A percentile compares a stretch with the other conserved stretches of the same genome.
Evolutionary conservation across 2,797 vertebrate species (phyloP).

Genomic region (Poliocrania exsul): DNA sequence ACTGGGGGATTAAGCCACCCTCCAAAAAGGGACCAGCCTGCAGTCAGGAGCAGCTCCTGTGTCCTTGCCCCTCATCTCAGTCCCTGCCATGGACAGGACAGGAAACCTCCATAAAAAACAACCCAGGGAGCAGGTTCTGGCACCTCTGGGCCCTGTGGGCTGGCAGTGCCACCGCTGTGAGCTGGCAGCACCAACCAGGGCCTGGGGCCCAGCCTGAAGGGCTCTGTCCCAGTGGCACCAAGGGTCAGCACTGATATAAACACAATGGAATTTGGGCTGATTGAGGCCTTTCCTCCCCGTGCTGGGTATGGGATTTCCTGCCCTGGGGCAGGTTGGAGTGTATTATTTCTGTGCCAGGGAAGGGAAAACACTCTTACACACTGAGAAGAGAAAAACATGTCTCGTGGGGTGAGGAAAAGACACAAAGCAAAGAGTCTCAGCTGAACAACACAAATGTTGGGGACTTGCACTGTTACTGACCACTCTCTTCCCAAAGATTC

Average conservation of each 20-base stretch:
- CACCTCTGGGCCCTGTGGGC: neutral
- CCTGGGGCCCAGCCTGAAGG: neutral
- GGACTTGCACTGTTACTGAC: neutral
- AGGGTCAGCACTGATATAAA: constrained; percentile 61
- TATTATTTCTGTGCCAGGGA: constrained; percentile 51
- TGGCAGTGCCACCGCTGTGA: neutral
- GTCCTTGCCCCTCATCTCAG: neutral
- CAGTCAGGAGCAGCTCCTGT: neutral
- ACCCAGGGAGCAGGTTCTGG: neutral
- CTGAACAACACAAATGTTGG: neutral
- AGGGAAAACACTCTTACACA: constrained; percentile 4
- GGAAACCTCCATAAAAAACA: neutral
- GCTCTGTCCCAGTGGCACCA: neutral
- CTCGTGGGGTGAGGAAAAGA: neutral
- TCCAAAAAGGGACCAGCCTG: constrained; percentile 20
- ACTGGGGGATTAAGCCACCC: constrained; percentile 13
- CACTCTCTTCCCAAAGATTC: neutral
- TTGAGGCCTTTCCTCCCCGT: constrained; percentile 41
- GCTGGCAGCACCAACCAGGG: neutral
- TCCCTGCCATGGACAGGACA: neutral
- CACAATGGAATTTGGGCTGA: constrained; percentile 65
- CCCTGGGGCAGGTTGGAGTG: constrained; percentile 9
- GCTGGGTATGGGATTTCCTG: constrained; percentile 67
- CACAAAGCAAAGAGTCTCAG: neutral
- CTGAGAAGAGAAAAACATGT: neutral